A percentile compares a stretch with the other conserved stretches of the same genome.
These are phyloP conservation scores for Chromobotia macracanthus DNA, from an alignment of 2,797 vertebrate genomes.

Conservation along the genomic window DNA sequence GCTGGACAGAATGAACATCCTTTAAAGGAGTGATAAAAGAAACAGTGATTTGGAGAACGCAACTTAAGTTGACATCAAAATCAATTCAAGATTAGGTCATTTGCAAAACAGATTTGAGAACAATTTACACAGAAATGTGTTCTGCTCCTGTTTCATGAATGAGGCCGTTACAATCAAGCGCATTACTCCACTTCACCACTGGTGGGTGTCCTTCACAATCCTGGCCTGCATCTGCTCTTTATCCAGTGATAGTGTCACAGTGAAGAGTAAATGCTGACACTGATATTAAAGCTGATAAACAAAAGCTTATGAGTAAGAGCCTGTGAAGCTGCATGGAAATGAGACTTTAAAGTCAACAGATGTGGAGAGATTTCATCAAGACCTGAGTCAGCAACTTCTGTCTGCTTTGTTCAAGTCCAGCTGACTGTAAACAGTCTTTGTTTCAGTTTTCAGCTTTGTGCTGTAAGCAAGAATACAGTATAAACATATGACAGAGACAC, in stretches of 20 bases:
- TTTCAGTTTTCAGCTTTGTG: background rate
- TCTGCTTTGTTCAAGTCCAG: background rate
- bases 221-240: too few relatives aligned
- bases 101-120: background rate
- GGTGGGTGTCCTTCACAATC: background rate
- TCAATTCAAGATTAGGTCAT: background rate
- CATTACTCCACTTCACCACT: background rate
- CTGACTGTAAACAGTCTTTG: constrained; percentile 13
- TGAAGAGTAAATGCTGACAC: constrained; percentile 20
- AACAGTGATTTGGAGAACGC: constrained; percentile 15
- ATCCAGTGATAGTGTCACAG: too few relatives aligned
- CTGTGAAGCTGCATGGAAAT: background rate
- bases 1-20: background rate
- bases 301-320: constrained; percentile 18
- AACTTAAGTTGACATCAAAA: background rate
- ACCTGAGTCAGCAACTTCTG: constrained; percentile 25
- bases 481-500: background rate
- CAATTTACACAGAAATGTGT: background rate
- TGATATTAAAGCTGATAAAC: constrained; percentile 27
- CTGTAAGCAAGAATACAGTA: background rate
- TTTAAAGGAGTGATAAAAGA: constrained; percentile 28
- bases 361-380: constrained; percentile 33
- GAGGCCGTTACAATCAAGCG: background rate
- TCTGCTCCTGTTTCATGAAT: background rate
- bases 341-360: constrained; percentile 38